These are phyloP conservation scores for Lottia gigantea DNA, from an alignment of 2,888 invertebrate genomes.

Conservation along the genomic window DNA sequence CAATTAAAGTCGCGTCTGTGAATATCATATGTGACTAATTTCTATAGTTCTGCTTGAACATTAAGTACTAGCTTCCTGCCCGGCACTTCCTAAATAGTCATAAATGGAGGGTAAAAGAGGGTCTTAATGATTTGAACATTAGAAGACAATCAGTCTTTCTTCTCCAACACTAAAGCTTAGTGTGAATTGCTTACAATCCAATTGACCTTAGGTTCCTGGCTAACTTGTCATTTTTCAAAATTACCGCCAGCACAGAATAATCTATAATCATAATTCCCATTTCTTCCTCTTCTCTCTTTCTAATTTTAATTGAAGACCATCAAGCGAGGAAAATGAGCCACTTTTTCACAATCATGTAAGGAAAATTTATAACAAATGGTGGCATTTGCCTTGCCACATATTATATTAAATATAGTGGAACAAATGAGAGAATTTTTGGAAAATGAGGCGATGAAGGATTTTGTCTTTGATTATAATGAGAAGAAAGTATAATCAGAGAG, in stretches of 20 bases:
- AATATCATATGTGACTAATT: slow-evolving; percentile 24
- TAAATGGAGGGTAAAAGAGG: slow-evolving; percentile 21
- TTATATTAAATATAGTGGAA: too few species aligned
- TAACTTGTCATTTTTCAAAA: slow-evolving; percentile 8
- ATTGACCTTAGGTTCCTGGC: slow-evolving; percentile 23
- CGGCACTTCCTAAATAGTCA: slow-evolving; percentile 21
- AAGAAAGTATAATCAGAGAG: too few species aligned
- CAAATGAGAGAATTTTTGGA: too few species aligned
- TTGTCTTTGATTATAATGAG: too few species aligned
- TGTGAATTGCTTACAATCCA: slow-evolving; percentile 29
- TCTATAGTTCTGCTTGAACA: slow-evolving; percentile 15
- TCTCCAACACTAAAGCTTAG: slow-evolving; percentile 23
- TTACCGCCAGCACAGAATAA: background rate
- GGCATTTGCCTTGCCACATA: too few species aligned
- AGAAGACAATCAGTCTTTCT: slow-evolving; percentile 27
- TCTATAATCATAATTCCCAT: too few species aligned
- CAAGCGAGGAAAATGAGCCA: too few species aligned
- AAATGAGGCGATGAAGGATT: too few species aligned
- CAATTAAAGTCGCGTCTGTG: slow-evolving; percentile 12
- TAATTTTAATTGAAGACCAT: too few species aligned
- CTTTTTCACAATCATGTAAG: too few species aligned
- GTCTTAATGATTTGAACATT: slow-evolving; percentile 23
- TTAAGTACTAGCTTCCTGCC: slow-evolving; percentile 19
- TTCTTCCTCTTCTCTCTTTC: too few species aligned
- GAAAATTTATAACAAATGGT: too few species aligned